Evolutionary conservation across 2,888 invertebrate species (phyloP).

Genomic region (Tinea pellionella): DNA sequence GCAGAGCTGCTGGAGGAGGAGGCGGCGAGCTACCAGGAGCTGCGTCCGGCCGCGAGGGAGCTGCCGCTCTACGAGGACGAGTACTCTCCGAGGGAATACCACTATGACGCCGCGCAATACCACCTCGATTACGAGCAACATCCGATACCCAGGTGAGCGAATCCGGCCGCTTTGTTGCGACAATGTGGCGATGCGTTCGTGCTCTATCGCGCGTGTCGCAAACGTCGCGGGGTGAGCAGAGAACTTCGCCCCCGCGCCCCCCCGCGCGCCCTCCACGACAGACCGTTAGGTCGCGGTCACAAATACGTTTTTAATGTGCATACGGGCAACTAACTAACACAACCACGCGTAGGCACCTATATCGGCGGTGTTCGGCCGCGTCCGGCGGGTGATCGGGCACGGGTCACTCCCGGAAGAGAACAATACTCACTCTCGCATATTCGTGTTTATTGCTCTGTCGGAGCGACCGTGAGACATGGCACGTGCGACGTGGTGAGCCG

Average conservation of each 20-base stretch:
- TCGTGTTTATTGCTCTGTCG: too few relatives aligned
- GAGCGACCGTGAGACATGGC: not conserved
- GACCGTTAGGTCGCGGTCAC: too few relatives aligned
- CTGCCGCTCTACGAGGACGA: not conserved
- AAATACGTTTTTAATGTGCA: too few relatives aligned
- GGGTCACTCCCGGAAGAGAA: too few relatives aligned
- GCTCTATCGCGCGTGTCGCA: not conserved
- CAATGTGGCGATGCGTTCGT: not conserved
- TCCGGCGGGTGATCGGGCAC: too few relatives aligned
- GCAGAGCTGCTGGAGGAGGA: not conserved
- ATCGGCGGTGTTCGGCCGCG: too few relatives aligned
- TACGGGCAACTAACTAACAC: too few relatives aligned
- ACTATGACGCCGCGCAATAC: not conserved
- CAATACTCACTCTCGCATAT: too few relatives aligned
- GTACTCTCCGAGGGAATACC: not conserved
- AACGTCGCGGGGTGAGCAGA: too few relatives aligned
- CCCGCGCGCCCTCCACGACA: too few relatives aligned
- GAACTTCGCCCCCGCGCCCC: too few relatives aligned
- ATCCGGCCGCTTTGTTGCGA: not conserved
- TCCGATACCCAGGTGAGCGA: not conserved
- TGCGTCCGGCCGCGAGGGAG: not conserved
- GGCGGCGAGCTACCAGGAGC: constrained; percentile 2
- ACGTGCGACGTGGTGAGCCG: not conserved
- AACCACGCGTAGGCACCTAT: too few relatives aligned
- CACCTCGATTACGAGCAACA: constrained; percentile 3